Evolutionary conservation across 2,113 vertebrate genomes (phyloP).

Genomic region (Panurus biarmicus): DNA sequence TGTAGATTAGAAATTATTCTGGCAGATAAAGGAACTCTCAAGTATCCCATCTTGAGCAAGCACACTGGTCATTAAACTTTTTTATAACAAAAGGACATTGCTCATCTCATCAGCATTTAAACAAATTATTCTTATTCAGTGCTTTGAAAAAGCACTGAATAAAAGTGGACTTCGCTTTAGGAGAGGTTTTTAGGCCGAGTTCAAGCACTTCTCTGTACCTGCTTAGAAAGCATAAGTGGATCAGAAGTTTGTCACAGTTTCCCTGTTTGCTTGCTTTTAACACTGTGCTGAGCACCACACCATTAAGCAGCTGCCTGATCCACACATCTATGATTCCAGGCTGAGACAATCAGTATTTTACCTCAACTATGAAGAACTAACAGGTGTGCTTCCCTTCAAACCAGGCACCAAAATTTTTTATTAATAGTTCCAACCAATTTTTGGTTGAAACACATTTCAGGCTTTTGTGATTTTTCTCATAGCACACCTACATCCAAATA

Average conservation of each 20-base stretch:
- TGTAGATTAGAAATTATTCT: constrained; percentile 1
- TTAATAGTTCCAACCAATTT: not conserved
- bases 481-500: not conserved
- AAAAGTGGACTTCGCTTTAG: not conserved
- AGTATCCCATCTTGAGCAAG: not conserved
- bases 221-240: not conserved
- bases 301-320: not conserved
- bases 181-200: not conserved
- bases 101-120: not conserved
- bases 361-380: not conserved
- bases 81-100: not conserved
- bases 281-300: not conserved
- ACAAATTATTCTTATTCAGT: not conserved
- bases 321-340: not conserved
- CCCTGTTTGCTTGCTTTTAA: not conserved
- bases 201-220: not conserved
- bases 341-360: not conserved
- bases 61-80: not conserved
- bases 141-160: not conserved
- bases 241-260: not conserved
- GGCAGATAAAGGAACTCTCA: not conserved
- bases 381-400: not conserved
- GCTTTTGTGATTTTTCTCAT: not conserved
- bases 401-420: not conserved
- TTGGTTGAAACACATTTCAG: not conserved